Base-by-base conservation (phyloP, 1,140 invertebrate species). In the Leptinotarsa defecta region DNA sequence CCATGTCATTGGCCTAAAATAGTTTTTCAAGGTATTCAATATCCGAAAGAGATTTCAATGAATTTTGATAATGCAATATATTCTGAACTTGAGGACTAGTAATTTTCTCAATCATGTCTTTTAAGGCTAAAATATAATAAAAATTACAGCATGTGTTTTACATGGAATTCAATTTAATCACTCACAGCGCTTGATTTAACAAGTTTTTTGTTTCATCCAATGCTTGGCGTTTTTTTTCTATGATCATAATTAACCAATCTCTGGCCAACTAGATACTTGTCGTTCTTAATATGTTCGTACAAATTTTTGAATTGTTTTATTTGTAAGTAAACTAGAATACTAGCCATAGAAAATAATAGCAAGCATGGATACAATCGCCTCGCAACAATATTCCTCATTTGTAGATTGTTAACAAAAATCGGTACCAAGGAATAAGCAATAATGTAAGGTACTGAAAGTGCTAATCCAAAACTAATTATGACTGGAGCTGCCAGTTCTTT, bases 251-350 rank as follows among this genome's bases (percentile, higher is more conserved):
- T 99, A 0, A 99, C 96, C 71, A 99, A 89, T 73, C 96, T 90
- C 82, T 96, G 94, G 0, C 97, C 97, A 3, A 99, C 96, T 27
- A 99, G 89, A 88, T 98, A 99, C 88, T 99, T 99, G 85, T 99
- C 98, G 88, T 99, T 99, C 86, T 98, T 98, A 83, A 99, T 99
- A 86, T 98, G 97, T 84, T 99, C 95, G 84, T 99, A 99, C 0
- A 99, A 88, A 81, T 96, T 94, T 81, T 91, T 92, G 85, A 99
- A 97, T 84, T 99, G 97, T 73, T 93, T 91, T 49, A 97, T 92
- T 86, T 91, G 87, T 83, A 95, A 91, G 71, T 90, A 88, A 65
- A 96, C 88, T 67, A 96, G 89, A 63, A 91, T 89, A 64, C 90
- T 87, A 49, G 94, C 86, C 6, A 94, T 83, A 61, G 90, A 88